These are phyloP conservation scores for Brachycybe producta DNA, from an alignment of 2,888 invertebrate genomes.

Conservation along the genomic window DNA sequence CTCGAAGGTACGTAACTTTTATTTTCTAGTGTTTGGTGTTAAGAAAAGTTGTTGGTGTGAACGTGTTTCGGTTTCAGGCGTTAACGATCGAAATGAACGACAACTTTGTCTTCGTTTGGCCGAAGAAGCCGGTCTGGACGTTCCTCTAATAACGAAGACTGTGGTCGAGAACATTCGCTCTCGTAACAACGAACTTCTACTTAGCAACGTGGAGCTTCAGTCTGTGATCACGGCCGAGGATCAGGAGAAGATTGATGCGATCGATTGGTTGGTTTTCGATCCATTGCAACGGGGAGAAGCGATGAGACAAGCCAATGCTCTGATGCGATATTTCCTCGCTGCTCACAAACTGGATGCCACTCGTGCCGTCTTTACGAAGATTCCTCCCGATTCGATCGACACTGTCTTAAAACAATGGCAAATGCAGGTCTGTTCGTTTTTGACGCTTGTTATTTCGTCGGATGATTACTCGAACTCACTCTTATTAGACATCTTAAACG, in stretches of 20 bases:
- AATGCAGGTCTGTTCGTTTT: constrained; percentile 27
- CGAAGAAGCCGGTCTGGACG: constrained; percentile 55
- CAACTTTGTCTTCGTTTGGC: constrained; percentile 29
- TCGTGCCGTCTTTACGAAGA: constrained; percentile 56
- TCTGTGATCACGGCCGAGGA: constrained; percentile 40
- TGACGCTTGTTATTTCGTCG: neutral
- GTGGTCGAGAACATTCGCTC: constrained; percentile 61
- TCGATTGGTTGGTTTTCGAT: constrained; percentile 79
- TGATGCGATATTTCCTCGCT: constrained; percentile 66
- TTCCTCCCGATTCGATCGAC: constrained; percentile 51
- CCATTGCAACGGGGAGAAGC: constrained; percentile 64
- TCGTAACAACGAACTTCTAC: too few relatives aligned
- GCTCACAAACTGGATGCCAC: constrained; percentile 72
- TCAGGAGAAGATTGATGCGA: constrained; percentile 54
- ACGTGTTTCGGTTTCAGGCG: constrained; percentile 26
- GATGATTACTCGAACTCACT: constrained; percentile 1
- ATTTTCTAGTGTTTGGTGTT: neutral
- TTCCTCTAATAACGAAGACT: constrained; percentile 67
- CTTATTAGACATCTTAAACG: constrained; percentile 6
- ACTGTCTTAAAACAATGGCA: constrained; percentile 40
- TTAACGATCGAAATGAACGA: constrained; percentile 31
- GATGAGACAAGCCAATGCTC: constrained; percentile 72
- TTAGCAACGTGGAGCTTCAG: too few relatives aligned
- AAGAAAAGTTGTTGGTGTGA: neutral
- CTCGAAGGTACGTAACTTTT: constrained; percentile 32